Percentiles rank a stretch among this genome's conserved stretches.
phyloP scores from a whole-genome alignment of 2,113 vertebrate species.

The Bubo scandiacus region DNA sequence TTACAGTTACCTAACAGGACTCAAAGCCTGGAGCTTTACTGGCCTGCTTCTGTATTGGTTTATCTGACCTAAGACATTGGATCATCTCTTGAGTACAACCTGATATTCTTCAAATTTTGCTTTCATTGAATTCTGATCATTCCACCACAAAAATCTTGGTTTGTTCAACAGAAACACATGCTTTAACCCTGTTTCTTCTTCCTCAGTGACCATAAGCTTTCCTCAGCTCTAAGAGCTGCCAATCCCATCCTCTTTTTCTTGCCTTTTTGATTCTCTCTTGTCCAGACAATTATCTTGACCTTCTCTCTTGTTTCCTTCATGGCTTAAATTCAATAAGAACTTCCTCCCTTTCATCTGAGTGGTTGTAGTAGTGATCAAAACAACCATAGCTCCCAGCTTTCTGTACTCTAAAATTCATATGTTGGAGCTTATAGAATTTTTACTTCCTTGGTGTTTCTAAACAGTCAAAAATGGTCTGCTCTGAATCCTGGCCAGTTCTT shows the following conservation, averaged over 20 bases:
- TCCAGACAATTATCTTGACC: background rate
- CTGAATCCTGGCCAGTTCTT: background rate
- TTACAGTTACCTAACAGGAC: background rate
- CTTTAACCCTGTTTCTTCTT: background rate
- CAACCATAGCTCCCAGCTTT: background rate
- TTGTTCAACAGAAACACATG: background rate
- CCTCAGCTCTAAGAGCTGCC: background rate
- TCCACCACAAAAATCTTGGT: background rate
- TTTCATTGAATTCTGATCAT: background rate
- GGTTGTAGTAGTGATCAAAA: background rate
- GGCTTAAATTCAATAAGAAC: background rate
- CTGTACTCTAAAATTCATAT: background rate
- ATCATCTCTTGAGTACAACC: background rate
- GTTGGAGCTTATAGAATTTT: rapidly evolving
- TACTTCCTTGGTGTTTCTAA: background rate
- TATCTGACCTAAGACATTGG: background rate
- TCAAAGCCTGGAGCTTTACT: background rate
- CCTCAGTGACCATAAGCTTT: background rate
- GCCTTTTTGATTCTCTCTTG: background rate
- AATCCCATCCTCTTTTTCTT: background rate
- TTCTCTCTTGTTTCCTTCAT: background rate
- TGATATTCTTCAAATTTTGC: background rate
- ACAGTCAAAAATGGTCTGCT: background rate
- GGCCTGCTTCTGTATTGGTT: background rate
- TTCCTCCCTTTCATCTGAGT: background rate